phyloP scores from a whole-genome alignment of 2,797 vertebrate genomes.

The Glyptemys insculpta region DNA sequence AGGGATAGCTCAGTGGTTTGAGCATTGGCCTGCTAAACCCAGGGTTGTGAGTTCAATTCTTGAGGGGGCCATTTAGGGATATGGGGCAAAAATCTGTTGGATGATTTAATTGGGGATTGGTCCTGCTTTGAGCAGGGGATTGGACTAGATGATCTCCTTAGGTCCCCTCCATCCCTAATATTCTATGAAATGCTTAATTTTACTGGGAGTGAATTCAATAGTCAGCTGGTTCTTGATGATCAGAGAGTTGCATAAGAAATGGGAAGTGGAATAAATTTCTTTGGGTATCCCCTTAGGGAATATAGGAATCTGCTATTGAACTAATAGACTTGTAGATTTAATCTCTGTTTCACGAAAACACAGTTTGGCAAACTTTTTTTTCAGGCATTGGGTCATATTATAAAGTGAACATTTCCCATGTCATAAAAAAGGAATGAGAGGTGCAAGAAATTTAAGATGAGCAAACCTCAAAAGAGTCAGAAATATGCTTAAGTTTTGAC shows the following conservation, averaged over 20 bases:
- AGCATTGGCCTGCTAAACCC: no score
- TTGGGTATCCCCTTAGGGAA: not conserved
- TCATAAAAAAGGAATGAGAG: not conserved
- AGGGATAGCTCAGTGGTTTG: no score
- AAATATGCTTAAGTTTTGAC: not conserved
- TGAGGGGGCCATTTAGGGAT: no score
- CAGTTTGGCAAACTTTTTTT: not conserved
- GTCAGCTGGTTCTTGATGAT: not conserved
- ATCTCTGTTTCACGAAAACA: slow-evolving; percentile 5
- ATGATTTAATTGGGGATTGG: no score
- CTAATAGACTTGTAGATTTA: not conserved
- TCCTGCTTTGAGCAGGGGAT: no score
- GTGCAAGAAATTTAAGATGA: not conserved
- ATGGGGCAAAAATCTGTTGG: no score
- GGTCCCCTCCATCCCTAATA: no score
- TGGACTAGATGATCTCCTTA: no score
- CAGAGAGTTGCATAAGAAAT: not conserved
- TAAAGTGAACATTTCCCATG: not conserved
- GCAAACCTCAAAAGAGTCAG: not conserved
- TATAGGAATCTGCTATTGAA: not conserved
- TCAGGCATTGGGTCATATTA: not conserved
- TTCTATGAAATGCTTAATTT: not conserved
- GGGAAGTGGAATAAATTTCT: not conserved
- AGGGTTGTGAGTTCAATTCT: no score
- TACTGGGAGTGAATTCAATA: not conserved